Evolutionary conservation across 2,113 vertebrate genomes (phyloP), one percentile per base, ranked within the genome.

Genomic region (Heliornis fulica): DNA sequence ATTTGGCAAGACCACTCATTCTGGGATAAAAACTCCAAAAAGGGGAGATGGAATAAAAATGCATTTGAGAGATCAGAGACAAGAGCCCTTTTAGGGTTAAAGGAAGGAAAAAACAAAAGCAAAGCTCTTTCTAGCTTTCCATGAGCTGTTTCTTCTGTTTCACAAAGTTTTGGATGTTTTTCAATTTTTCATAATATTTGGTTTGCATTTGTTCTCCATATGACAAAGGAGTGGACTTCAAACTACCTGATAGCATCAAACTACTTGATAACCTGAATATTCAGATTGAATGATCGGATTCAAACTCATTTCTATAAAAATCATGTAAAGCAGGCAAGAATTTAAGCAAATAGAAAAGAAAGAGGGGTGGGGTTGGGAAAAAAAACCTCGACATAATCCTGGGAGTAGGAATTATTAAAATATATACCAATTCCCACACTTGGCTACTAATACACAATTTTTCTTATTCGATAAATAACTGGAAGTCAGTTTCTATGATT

Each of bases 1-100:
- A 43, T 3, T 3, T 22, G 21, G 11, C 10, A n/a, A 53, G 68
- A 45, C 26, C 2, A 3, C 1, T 31, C 3, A 0, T 32, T 46
- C 46, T 63, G 66, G 5, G 16, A 36, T 6, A 15, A 88, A 88
- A 78, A 6, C n/a, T 19, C 13, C 14, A 32, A 40, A 56, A 65
- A 29, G 7, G 25, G 20, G 68, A 76, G n/a, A 7, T 2, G 3
- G 36, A 83, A 38, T 29, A 38, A 43, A 60, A 78, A 32, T 1
- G 4, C 4, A 7, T 17, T 69, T 25, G 21, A 32, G 22, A 75
- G 34, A 71, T 32, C 32, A 60, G 45, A 38, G 26, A 60, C 16
- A 54, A 22, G 45, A 83, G 34, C 26, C 16, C 36, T 59, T n/a
- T 8, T 1, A 4, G 59, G 46, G 9, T 29, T 6, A 63, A 66